Percentiles rank a stretch among this genome's conserved stretches.
Evolutionary conservation across 2,888 invertebrate species (phyloP).

Genomic region (Invenusta paracnida): DNA sequence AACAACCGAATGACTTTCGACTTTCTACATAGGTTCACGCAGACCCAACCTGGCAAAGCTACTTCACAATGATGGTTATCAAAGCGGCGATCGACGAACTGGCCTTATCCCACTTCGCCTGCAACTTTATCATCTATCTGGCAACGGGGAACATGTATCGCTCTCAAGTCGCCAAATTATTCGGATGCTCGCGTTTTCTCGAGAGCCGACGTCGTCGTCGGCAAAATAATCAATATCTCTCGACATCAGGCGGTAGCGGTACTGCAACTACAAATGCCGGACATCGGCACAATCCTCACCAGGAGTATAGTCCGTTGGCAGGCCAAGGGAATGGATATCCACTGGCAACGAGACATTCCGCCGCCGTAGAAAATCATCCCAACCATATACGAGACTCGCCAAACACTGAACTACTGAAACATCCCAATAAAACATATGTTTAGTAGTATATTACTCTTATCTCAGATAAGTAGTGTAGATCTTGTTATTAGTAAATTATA

Average conservation of each 20-base stretch:
- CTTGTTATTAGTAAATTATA: no score
- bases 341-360: not conserved
- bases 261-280: no score
- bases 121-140: slow-evolving; percentile 53
- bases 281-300: no score
- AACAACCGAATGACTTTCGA: not conserved
- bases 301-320: not conserved
- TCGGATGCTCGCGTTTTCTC: not conserved
- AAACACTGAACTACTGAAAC: not conserved
- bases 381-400: not conserved
- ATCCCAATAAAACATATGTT: not conserved
- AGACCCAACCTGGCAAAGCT: slow-evolving; percentile 50
- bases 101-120: slow-evolving; percentile 55
- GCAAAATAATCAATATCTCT: no score
- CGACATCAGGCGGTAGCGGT: no score
- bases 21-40: slow-evolving; percentile 47
- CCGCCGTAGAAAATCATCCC: not conserved
- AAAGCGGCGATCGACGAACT: slow-evolving; percentile 50
- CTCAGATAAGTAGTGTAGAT: no score
- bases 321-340: not conserved
- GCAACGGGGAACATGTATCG: slow-evolving; percentile 52
- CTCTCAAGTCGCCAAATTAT: not conserved
- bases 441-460: no score
- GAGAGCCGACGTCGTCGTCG: not conserved
- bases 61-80: slow-evolving; percentile 48